Evolutionary conservation across 2,113 vertebrate species (phyloP).

Genomic region (Corythornis vintsioides): DNA sequence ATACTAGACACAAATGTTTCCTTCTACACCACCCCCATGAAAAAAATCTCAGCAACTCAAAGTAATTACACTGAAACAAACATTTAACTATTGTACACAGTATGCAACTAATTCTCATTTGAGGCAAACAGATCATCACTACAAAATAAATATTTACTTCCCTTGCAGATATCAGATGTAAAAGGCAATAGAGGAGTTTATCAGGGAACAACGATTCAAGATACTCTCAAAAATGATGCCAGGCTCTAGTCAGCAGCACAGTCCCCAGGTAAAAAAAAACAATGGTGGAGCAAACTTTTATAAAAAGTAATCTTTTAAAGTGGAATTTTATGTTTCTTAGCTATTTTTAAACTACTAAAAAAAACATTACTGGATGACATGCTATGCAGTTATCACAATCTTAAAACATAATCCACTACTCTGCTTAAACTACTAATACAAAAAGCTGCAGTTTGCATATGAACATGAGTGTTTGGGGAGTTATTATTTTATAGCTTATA

Average conservation of each 20-base stretch:
- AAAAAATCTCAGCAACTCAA: not conserved
- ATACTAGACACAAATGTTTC: not conserved
- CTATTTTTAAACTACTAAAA: not conserved
- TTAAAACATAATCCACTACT: not conserved
- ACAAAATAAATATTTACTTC: conserved; percentile 6
- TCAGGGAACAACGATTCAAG: not conserved
- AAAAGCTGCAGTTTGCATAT: not conserved
- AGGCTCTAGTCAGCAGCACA: not conserved
- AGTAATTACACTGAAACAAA: not conserved
- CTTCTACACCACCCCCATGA: not conserved
- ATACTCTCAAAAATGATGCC: not conserved
- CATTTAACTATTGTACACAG: not conserved
- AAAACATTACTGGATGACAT: not conserved
- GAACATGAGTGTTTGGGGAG: not conserved
- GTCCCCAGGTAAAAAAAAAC: not conserved
- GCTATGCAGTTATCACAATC: not conserved
- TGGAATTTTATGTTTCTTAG: not conserved
- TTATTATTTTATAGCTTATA: not conserved
- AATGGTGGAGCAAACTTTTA: not conserved
- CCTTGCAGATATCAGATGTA: not conserved
- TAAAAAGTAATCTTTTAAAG: too few species aligned
- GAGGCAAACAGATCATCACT: not conserved
- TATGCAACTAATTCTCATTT: not conserved
- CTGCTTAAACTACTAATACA: not conserved
- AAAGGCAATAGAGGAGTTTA: not conserved